Conservation (phyloP, 2,797 vertebrate species). For the Pangasius larnaudii region DNA sequence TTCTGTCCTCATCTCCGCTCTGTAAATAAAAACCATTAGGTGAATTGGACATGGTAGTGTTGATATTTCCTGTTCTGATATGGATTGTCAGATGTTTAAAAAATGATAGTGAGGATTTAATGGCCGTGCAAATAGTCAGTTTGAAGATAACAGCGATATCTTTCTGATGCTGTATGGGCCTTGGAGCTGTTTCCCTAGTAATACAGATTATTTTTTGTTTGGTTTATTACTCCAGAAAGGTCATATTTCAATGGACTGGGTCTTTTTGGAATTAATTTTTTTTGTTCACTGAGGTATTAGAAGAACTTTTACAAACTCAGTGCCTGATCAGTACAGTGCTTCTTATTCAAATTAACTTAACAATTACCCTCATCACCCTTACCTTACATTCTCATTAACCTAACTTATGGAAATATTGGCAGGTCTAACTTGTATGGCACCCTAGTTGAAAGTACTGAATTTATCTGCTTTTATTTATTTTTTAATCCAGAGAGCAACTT, state of each 20-base stretch:
- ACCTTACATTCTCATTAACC: neutral
- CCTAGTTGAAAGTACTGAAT: neutral
- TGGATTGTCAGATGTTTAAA: constrained; percentile 29
- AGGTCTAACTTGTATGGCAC: neutral
- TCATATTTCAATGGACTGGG: neutral
- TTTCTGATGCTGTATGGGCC: neutral
- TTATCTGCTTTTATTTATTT: too few species aligned
- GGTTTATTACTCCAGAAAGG: neutral
- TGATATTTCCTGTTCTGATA: constrained; percentile 28
- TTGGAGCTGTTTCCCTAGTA: constrained; percentile 1
- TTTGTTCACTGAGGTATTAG: neutral
- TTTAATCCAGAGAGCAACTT: neutral
- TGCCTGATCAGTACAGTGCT: neutral
- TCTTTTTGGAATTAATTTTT: neutral
- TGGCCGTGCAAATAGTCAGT: constrained; percentile 14
- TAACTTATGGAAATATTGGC: neutral
- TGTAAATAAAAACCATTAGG: constrained; percentile 38
- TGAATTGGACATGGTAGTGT: constrained; percentile 18
- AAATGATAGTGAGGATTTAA: constrained; percentile 8
- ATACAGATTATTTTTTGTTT: neutral
- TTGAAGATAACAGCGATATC: neutral
- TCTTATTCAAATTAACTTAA: neutral
- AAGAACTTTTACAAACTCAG: neutral
- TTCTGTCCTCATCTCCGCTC: neutral
- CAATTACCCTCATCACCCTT: neutral